A percentile compares a stretch with the other conserved stretches of the same genome.
Conservation (phyloP, 2,797 vertebrate species). For the Poecilia gillii region DNA sequence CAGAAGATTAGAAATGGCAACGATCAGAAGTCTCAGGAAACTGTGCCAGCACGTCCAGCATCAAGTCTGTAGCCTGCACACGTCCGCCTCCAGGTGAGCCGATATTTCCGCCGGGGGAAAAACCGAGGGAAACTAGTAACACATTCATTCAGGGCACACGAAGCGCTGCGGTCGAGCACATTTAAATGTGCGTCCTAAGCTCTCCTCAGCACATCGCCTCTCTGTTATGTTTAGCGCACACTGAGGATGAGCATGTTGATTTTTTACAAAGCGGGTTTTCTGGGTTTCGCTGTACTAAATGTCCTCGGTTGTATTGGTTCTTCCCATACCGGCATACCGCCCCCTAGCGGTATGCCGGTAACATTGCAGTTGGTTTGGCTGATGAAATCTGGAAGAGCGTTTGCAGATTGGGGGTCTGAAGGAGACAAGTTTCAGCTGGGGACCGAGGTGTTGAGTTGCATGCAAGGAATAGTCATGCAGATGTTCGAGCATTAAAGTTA, state of each 20-base stretch:
- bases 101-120: background rate
- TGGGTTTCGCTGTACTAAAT: constrained; percentile 26
- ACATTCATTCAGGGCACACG: constrained; percentile 11
- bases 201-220: background rate
- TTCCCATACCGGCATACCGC: constrained; percentile 28
- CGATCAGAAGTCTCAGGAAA: constrained; percentile 78
- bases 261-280: constrained; percentile 1
- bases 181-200: background rate
- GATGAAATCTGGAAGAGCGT: constrained; percentile 75
- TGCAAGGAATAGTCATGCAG: background rate
- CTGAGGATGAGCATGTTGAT: background rate
- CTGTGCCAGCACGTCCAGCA: constrained; percentile 74
- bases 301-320: constrained; percentile 6
- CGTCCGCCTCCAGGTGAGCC: constrained; percentile 81
- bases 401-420: constrained; percentile 57
- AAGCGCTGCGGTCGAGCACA: background rate
- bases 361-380: constrained; percentile 62
- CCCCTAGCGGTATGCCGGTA: constrained; percentile 66
- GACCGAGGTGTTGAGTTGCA: constrained; percentile 9
- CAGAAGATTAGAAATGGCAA: constrained; percentile 74
- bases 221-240: accelerated
- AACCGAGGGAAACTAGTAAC: background rate
- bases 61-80: constrained; percentile 81
- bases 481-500: background rate
- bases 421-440: constrained; percentile 35